Evolutionary conservation across 2,113 vertebrate species (phyloP), one percentile per base, ranked within the genome.

Genomic region (Gadus chalcogrammus): DNA sequence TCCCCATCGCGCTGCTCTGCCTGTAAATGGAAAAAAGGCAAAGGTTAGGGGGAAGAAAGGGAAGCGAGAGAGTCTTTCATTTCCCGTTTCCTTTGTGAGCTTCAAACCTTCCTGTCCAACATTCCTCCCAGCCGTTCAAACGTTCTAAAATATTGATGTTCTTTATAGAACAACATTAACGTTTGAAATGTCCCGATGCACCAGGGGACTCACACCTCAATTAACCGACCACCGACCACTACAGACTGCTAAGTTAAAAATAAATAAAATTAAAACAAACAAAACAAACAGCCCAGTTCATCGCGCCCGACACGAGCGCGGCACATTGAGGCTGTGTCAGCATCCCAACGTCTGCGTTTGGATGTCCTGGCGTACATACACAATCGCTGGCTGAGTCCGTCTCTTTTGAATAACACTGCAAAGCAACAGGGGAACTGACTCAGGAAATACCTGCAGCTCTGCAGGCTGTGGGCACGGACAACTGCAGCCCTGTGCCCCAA

Each of bases 331-430:
- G 4, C 31, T 38, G 3, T 6, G 62, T 28, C 61, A 55, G 52
- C 61, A 15, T 67, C 78, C 68, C 53, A 65, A 70, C 67, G 62
- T 64, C 35, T 61, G 52, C 59, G 24, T 53, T 55, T 16, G 56
- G 74, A 31, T 90, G 94, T 88, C 88, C 91, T 91, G 91, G 90
- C 86, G 91, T 92, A 92, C 92, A 91, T 92, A 91, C 89, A 90
- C 92, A 93, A 92, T 92, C 72, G 53, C 72, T 27, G 61, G 66
- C 72, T 35, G 31, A 35, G 4, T 35, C 31, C 31, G 31, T 18
- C 58, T 20, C 58, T 24, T 73, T 73, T 59, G n/a, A 62, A 48
- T 24, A 22, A 48, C 31, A 13, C 27, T 75, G 82, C 76, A 84
- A 80, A 79, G 71, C 67, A 75, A 88, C 82, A 80, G 84, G 81